Percentiles rank a stretch among this genome's conserved stretches.
Evolutionary conservation across 2,797 vertebrate species (phyloP).

Genomic region (Myripristis murdjan): DNA sequence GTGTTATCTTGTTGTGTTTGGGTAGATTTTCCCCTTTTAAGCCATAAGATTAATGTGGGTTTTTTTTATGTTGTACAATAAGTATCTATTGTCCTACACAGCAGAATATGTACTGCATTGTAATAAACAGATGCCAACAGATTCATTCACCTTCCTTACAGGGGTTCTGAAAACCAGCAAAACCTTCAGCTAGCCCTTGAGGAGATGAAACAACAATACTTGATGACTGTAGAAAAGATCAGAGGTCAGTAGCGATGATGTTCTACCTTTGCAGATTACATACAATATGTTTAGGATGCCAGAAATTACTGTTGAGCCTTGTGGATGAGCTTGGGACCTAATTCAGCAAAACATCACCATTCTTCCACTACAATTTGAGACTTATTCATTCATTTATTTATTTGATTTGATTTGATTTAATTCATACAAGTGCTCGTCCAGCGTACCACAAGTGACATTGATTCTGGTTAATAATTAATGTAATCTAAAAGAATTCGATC

Average conservation of each 20-base stretch:
- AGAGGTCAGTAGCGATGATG: slow-evolving; percentile 81
- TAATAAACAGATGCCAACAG: neutral
- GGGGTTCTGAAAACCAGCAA: slow-evolving; percentile 58
- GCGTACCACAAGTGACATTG: no score
- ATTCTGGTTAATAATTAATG: neutral
- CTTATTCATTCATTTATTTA: no score
- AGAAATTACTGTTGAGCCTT: neutral
- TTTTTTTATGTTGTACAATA: no score
- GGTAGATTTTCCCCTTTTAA: no score
- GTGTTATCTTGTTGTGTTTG: no score
- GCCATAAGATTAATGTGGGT: neutral
- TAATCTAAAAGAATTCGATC: no score
- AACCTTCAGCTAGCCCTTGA: slow-evolving; percentile 87
- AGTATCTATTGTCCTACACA: no score
- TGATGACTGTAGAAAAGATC: slow-evolving; percentile 93
- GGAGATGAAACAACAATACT: slow-evolving; percentile 94
- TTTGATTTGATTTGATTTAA: no score
- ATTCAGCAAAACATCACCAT: neutral
- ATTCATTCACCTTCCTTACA: slow-evolving; percentile 23
- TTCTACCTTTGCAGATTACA: neutral
- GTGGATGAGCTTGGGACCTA: neutral
- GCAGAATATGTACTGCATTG: neutral
- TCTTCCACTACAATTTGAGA: no score
- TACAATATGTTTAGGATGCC: neutral
- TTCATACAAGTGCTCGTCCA: no score